phyloP scores from a whole-genome alignment of 1,140 invertebrate species.

The Elymnias hypermnestra region DNA sequence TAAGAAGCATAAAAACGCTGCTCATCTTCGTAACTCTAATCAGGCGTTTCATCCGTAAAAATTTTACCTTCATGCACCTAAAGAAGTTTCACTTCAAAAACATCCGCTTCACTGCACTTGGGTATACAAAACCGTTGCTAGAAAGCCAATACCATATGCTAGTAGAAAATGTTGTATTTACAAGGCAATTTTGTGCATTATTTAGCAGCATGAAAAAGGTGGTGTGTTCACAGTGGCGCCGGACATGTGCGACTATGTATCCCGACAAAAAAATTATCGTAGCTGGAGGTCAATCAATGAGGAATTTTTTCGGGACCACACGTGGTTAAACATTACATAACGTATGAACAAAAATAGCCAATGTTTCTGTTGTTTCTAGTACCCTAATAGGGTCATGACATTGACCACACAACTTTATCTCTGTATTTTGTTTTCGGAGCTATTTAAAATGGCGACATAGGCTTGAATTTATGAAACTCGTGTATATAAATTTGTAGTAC shows the following conservation, averaged over 20 bases:
- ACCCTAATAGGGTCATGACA: not conserved
- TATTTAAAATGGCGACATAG: too few relatives aligned
- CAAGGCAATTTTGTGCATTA: not conserved
- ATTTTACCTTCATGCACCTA: too few relatives aligned
- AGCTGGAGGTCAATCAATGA: constrained; percentile 32
- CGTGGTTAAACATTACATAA: not conserved
- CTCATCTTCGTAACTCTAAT: too few relatives aligned
- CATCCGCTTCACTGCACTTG: too few relatives aligned
- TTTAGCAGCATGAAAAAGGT: not conserved
- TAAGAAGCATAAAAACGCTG: too few relatives aligned
- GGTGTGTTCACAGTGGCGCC: not conserved
- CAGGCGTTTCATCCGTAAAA: too few relatives aligned
- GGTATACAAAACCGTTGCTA: too few relatives aligned
- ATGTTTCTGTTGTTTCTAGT: not conserved
- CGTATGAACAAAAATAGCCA: not conserved
- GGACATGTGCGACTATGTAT: constrained; percentile 27
- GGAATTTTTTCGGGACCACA: not conserved
- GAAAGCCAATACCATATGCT: too few relatives aligned
- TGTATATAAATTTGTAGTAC: too few relatives aligned
- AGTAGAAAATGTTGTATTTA: too few relatives aligned
- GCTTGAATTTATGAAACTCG: too few relatives aligned
- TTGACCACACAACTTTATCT: not conserved
- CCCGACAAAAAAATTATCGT: constrained; percentile 30
- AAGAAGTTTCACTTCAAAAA: too few relatives aligned
- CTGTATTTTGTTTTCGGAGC: not conserved